These are phyloP conservation scores for Alentia gelatinosa DNA, from an alignment of 2,888 invertebrate genomes.

Conservation along the genomic window DNA sequence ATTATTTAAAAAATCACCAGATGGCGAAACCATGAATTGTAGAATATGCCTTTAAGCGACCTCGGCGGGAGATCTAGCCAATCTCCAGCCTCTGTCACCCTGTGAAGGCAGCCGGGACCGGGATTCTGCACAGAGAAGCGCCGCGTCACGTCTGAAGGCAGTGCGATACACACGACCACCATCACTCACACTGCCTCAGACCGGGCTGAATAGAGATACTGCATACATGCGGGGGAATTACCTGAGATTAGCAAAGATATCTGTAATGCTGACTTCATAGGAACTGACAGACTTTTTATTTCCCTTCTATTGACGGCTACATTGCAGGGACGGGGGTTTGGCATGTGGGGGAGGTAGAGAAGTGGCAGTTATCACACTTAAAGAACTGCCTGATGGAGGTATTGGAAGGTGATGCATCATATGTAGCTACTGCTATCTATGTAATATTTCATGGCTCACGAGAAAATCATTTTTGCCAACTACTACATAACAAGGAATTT, in stretches of 20 bases:
- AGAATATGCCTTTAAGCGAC: no score
- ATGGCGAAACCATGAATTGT: no score
- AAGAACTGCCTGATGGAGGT: no score
- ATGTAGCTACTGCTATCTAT: no score
- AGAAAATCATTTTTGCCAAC: no score
- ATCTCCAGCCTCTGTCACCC: not conserved
- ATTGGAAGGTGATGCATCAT: no score
- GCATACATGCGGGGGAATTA: not conserved
- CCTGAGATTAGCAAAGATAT: not conserved
- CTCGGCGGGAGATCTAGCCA: not conserved
- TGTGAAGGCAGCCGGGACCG: no score
- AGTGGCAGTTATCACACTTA: not conserved
- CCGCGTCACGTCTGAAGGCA: no score
- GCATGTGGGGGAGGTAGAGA: not conserved
- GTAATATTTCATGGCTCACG: no score
- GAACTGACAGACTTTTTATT: not conserved
- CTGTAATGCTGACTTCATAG: not conserved
- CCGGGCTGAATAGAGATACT: not conserved
- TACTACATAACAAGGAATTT: no score
- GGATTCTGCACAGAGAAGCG: no score
- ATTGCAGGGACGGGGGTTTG: not conserved
- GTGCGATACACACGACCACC: not conserved
- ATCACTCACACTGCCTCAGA: not conserved
- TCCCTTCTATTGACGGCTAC: not conserved
- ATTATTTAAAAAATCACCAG: no score